A percentile compares a stretch with the other conserved stretches of the same genome.
phyloP scores from a whole-genome alignment of 2,888 invertebrate species.

The Sminthurinus aureus region DNA sequence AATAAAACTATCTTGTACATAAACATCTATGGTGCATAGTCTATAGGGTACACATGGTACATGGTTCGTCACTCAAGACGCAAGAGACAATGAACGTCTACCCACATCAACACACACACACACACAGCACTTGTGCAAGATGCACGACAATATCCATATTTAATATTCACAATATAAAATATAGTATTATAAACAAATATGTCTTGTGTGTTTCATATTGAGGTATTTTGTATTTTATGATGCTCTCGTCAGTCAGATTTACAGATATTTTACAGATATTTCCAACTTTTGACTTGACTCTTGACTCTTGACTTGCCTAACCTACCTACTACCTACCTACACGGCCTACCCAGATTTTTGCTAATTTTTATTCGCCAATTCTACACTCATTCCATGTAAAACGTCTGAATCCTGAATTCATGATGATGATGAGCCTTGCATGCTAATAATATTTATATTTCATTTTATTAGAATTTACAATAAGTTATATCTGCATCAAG shows the following conservation, averaged over 20 bases:
- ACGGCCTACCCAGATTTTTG: neutral
- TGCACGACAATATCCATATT: neutral
- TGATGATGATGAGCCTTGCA: neutral
- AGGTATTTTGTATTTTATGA: neutral
- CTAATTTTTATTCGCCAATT: neutral
- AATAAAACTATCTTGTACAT: neutral
- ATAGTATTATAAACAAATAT: neutral
- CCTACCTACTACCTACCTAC: too few relatives aligned
- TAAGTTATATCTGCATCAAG: too few relatives aligned
- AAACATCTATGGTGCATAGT: neutral
- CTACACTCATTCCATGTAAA: neutral
- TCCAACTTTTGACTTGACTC: neutral
- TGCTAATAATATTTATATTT: neutral
- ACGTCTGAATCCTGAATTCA: too few relatives aligned
- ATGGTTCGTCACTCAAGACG: neutral
- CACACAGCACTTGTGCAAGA: too few relatives aligned
- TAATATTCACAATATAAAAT: neutral
- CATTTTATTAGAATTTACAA: neutral
- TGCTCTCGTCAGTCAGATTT: too few relatives aligned
- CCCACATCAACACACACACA: conserved; percentile 4
- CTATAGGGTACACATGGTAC: neutral
- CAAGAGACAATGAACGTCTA: conserved; percentile 37
- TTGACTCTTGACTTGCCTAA: neutral
- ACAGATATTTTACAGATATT: neutral
- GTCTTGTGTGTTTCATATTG: neutral